These are phyloP conservation scores for Cylloceria caligata DNA, from an alignment of 2,888 invertebrate species.

Conservation along the genomic window DNA sequence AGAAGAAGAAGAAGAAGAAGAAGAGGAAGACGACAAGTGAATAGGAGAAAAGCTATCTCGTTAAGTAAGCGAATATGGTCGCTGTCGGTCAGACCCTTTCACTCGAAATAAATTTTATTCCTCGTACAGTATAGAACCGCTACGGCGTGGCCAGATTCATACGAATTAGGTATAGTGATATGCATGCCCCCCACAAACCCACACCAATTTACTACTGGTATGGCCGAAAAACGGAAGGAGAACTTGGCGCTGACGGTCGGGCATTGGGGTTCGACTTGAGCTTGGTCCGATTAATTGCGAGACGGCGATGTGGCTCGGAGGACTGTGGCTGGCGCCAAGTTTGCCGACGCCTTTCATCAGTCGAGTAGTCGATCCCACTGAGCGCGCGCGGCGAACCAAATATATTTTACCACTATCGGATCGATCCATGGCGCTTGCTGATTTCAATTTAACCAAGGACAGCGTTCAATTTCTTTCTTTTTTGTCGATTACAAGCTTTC, in stretches of 20 bases:
- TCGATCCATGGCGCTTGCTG: slow-evolving; percentile 28
- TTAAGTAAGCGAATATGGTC: background rate
- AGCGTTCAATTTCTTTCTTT: slow-evolving; percentile 47
- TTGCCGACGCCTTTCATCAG: slow-evolving; percentile 57
- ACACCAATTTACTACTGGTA: slow-evolving; percentile 31
- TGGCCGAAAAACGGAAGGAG: slow-evolving; percentile 40
- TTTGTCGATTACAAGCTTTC: slow-evolving; percentile 31
- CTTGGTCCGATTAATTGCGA: slow-evolving; percentile 59
- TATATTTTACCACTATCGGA: slow-evolving; percentile 24
- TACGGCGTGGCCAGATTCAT: slow-evolving; percentile 38
- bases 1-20: background rate
- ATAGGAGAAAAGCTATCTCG: background rate
- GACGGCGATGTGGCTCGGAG: background rate
- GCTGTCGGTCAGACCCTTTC: background rate
- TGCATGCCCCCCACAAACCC: slow-evolving; percentile 22
- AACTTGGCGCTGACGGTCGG: slow-evolving; percentile 57
- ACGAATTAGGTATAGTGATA: slow-evolving; percentile 32
- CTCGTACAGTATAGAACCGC: background rate
- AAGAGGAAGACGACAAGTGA: background rate
- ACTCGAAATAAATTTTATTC: too few relatives aligned
- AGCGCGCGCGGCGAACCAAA: slow-evolving; percentile 34
- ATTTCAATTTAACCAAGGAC: slow-evolving; percentile 46
- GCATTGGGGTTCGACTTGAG: slow-evolving; percentile 52
- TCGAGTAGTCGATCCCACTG: slow-evolving; percentile 36
- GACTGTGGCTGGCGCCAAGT: slow-evolving; percentile 51